These are phyloP conservation scores for Ornithoptera alexandrae DNA, from an alignment of 2,888 invertebrate genomes.

Conservation along the genomic window DNA sequence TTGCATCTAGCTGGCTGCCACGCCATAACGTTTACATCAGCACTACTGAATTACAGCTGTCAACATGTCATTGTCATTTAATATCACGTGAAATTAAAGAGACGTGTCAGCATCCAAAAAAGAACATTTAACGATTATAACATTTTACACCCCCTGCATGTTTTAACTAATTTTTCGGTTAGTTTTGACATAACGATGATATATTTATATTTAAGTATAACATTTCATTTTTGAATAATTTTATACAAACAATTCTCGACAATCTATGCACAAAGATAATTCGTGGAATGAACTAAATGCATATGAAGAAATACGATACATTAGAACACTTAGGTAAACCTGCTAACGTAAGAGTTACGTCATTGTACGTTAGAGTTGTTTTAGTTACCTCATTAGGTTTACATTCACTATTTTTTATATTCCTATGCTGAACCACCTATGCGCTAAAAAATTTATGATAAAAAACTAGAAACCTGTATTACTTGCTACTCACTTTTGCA, in stretches of 20 bases:
- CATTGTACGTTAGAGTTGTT: conserved; percentile 20
- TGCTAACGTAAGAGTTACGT: conserved; percentile 18
- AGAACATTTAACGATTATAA: no score
- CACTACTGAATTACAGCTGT: no score
- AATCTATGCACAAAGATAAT: neutral
- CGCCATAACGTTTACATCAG: no score
- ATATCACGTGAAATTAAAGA: no score
- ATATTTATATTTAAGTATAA: neutral
- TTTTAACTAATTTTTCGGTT: neutral
- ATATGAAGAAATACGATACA: conserved; percentile 21
- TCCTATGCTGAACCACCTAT: neutral
- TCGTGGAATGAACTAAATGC: neutral
- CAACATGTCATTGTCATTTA: no score
- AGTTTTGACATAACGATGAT: neutral
- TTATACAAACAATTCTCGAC: neutral
- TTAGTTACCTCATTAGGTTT: conserved; percentile 22
- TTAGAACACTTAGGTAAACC: conserved; percentile 22
- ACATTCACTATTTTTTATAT: conserved; percentile 21
- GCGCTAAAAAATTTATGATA: neutral
- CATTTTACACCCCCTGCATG: no score
- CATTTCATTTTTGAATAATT: neutral
- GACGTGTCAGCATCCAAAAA: no score
- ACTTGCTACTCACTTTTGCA: neutral
- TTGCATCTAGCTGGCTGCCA: no score
- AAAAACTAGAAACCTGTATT: neutral